Percentiles rank a stretch among this genome's conserved stretches.
Conservation (phyloP, 2,113 vertebrate species). For the Muntiacus muntjak region DNA sequence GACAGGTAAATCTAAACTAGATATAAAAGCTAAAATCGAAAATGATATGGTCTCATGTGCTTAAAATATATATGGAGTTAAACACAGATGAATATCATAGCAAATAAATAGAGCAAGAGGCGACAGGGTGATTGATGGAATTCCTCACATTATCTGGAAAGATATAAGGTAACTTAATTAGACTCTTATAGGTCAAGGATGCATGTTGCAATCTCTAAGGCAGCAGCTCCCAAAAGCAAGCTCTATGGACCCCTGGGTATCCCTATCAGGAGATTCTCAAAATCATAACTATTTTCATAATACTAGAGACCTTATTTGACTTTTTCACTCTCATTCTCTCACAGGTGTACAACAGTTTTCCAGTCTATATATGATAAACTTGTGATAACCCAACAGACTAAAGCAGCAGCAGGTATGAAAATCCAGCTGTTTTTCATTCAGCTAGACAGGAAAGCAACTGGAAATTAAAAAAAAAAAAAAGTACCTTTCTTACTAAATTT, state of each 20-base stretch:
- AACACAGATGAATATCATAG: background rate
- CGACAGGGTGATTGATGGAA: background rate
- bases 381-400: background rate
- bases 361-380: background rate
- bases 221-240: background rate
- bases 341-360: background rate
- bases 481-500: background rate
- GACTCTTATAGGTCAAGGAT: background rate
- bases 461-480: background rate
- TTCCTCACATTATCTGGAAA: background rate
- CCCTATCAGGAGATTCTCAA: background rate
- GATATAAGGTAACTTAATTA: background rate
- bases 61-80: background rate
- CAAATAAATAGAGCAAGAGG: background rate
- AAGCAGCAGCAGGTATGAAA: background rate
- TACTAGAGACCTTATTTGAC: background rate
- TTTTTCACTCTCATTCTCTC: background rate
- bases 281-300: conserved; percentile 18
- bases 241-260: background rate
- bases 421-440: background rate
- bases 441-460: background rate
- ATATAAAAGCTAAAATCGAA: background rate
- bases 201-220: background rate
- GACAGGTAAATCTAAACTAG: background rate
- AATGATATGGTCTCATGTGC: background rate